Evolutionary conservation across 2,888 invertebrate genomes (phyloP), one percentile per base, ranked within the genome.

Genomic region (Caenorhabditis sulstoni): DNA sequence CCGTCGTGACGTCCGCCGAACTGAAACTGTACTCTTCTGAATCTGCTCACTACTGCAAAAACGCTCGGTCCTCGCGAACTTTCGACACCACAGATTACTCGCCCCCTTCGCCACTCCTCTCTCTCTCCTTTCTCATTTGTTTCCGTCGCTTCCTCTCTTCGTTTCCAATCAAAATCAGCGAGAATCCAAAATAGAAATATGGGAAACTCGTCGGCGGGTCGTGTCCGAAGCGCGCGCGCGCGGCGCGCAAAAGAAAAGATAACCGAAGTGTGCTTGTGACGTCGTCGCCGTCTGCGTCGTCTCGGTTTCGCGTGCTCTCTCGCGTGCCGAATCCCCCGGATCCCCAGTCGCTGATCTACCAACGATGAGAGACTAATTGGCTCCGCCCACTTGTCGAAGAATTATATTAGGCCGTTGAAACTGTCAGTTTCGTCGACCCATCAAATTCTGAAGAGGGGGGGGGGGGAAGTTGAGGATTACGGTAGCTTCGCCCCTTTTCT

Each of bases 191-290:
- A 71, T 71, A 71, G 70, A 71, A 14, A 12, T 57, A 44, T 20
- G 11, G 37, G 44, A 41, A 57, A 71, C 70, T 62, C 55, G 68
- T 47, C 68, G 45, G 14, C 53, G 45, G 35, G 23, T 1, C 23
- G 52, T 16, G 22, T n/a, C 23, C 20, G 18, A 35, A 23, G 49
- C 68, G 49, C 39, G 29, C 29, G 29, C 29, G 29, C 29, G 29
- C 29, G n/a, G 29, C 29, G 29, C 29, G 29, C 29, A 29, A 29
- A 29, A 44, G 18, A 47, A 57, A 49, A 71, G 70, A 71, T 71
- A 71, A 62, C 53, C 70, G 62, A 61, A 61, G 23, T 71, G 70
- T 71, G 70, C 70, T 71, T 71, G 70, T 71, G 70, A 71, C 70
- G 70, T 71, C 55, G 70, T 52, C 55, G n/a, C n/a, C 44, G 39